Base-by-base conservation (phyloP, 2,888 invertebrate genomes). In the Gnatocerus cornutus region DNA sequence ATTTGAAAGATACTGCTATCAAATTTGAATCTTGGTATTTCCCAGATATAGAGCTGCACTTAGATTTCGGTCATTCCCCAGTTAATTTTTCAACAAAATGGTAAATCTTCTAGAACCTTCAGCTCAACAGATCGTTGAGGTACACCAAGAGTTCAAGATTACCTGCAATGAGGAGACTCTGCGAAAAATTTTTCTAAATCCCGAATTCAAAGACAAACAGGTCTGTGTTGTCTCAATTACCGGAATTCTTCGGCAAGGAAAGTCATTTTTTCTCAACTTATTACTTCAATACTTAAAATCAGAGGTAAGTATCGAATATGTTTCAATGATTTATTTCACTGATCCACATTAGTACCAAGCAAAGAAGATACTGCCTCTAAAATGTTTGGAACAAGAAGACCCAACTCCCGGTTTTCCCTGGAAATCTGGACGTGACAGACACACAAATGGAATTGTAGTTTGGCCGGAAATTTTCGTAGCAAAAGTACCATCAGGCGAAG, bases 181-280 rank as follows among this genome's bases (percentile, higher is more conserved):
- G n/a, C 41, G 41, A 7, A 10, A 30, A 4, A 39, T 55, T 21
- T 13, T 41, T 5, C 29, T 30, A 0, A 10, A 52, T 21, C 12
- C 16, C 6, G 33, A 12, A 10, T 16, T 55, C 10, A 55, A 55
- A n/a, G 21, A 55, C 27, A 55, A 30, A 55, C 30, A 37, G 10
- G 37, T 55, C 1, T 55, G 30, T 1, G 14, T 55, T 1, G 30
- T 55, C 14, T 55, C 55, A 16, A 39, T 55, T 16, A 37, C 39
- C 5, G 55, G 55, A 3, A 37, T 14, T 8, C 39, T 39, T 27
- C 29, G 41, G 12, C 39, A 9, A 41, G 55, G 55, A 12, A 55
- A 55, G 39, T 55, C 55, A 5, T 41, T 55, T 41, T 39, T 55
- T 7, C 55, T 55, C 21, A 55, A 55, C 21, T 55, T 55, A n/a